Conservation (phyloP, 1,140 invertebrate genomes). For the Rhagoletis zephyria region DNA sequence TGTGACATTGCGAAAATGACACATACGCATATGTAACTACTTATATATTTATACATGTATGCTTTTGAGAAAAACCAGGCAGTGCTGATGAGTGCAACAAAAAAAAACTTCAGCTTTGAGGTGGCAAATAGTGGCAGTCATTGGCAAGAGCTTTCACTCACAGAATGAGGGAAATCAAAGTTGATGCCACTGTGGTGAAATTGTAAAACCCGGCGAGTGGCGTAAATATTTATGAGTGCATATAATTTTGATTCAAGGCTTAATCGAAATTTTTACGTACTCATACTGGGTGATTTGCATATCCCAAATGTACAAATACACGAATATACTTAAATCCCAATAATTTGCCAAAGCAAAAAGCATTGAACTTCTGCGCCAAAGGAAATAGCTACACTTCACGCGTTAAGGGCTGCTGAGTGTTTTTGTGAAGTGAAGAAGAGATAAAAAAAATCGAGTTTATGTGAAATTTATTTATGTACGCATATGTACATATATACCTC, state of each 20-base stretch:
- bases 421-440: background rate
- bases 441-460: background rate
- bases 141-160: background rate
- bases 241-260: constrained; percentile 48
- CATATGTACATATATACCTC: background rate
- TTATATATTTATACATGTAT: background rate
- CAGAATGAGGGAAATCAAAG: background rate
- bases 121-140: background rate
- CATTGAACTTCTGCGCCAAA: background rate
- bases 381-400: background rate
- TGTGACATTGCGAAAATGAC: background rate
- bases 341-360: background rate
- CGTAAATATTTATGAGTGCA: constrained; percentile 53
- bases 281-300: background rate
- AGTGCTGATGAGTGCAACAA: background rate
- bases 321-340: background rate
- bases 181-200: background rate
- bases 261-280: constrained; percentile 47
- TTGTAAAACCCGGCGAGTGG: constrained; percentile 19
- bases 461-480: background rate
- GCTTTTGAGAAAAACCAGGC: background rate
- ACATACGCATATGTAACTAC: background rate
- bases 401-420: background rate
- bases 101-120: background rate
- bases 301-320: background rate